phyloP scores from a whole-genome alignment of 2,113 vertebrate species.

The Neomonachus schauinslandi region DNA sequence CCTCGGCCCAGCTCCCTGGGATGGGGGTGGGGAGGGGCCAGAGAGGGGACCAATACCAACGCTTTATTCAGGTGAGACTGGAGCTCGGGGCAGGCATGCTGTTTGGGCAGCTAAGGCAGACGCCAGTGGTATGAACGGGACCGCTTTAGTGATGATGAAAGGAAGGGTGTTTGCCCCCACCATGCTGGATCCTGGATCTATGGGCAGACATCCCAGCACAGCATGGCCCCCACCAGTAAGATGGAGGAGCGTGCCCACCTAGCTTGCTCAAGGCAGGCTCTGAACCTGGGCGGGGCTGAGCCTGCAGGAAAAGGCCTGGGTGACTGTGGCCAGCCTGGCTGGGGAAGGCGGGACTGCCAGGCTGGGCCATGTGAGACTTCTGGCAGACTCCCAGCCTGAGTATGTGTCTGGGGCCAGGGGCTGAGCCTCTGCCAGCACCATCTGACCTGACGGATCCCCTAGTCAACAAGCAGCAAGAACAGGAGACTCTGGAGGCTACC shows the following conservation, averaged over 20 bases:
- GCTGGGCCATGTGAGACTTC: not conserved
- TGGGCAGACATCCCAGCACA: not conserved
- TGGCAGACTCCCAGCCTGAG: not conserved
- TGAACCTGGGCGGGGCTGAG: not conserved
- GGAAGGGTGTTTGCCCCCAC: not conserved
- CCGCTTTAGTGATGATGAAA: not conserved
- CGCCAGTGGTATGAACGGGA: not conserved
- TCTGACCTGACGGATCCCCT: slow-evolving; percentile 24
- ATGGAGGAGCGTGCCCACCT: not conserved
- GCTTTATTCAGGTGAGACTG: no score
- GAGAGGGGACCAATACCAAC: not conserved
- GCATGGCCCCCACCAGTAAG: not conserved
- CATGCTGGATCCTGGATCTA: not conserved
- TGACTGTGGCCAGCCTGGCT: not conserved
- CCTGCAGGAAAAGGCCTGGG: not conserved
- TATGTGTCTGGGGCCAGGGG: not conserved
- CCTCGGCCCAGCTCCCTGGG: not conserved
- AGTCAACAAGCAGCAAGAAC: slow-evolving; percentile 43
- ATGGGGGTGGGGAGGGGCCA: not conserved
- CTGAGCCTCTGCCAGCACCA: slow-evolving; percentile 6
- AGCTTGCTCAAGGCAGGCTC: not conserved
- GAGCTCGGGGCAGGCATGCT: not conserved
- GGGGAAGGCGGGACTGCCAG: not conserved
- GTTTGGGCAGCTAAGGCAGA: not conserved
- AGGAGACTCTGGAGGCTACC: not conserved